Conservation (phyloP, 2,888 invertebrate genomes). For the Cryptocephalus moraei region DNA sequence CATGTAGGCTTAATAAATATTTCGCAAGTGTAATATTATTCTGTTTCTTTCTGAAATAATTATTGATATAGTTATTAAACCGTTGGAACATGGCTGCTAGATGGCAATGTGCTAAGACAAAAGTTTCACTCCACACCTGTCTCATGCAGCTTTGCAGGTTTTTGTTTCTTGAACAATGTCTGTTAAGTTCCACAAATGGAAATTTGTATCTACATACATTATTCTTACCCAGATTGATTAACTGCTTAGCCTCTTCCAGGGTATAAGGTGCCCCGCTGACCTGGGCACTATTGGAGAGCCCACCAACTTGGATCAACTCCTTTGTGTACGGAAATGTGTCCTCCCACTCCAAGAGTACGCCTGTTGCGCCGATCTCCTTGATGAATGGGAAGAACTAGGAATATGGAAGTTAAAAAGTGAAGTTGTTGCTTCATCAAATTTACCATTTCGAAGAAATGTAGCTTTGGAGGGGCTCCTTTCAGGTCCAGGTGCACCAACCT, state of each 20-base stretch:
- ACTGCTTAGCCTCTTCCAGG: conserved; percentile 52
- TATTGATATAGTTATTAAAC: no score
- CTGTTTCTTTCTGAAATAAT: no score
- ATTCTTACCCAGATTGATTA: conserved; percentile 45
- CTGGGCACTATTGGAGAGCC: conserved; percentile 39
- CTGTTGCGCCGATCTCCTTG: conserved; percentile 64
- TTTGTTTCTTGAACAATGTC: no score
- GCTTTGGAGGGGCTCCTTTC: conserved; percentile 62
- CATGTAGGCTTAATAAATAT: no score
- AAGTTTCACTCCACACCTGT: not conserved
- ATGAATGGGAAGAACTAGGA: conserved; percentile 50
- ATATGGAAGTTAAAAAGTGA: conserved; percentile 4
- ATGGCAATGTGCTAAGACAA: not conserved
- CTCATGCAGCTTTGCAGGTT: no score
- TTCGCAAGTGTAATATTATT: no score
- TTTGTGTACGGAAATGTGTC: conserved; percentile 77
- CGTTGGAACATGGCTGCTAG: no score
- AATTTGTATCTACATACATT: not conserved
- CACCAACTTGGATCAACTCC: conserved; percentile 49
- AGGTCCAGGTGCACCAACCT: conserved; percentile 61
- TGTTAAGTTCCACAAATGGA: no score
- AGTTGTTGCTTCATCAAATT: conserved; percentile 4
- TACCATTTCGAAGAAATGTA: conserved; percentile 48
- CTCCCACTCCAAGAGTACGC: conserved; percentile 78
- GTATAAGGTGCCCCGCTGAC: conserved; percentile 54